A percentile compares a stretch with the other conserved stretches of the same genome.
Evolutionary conservation across 2,888 invertebrate species (phyloP).

Genomic region (Omphaloscelis lunosa): DNA sequence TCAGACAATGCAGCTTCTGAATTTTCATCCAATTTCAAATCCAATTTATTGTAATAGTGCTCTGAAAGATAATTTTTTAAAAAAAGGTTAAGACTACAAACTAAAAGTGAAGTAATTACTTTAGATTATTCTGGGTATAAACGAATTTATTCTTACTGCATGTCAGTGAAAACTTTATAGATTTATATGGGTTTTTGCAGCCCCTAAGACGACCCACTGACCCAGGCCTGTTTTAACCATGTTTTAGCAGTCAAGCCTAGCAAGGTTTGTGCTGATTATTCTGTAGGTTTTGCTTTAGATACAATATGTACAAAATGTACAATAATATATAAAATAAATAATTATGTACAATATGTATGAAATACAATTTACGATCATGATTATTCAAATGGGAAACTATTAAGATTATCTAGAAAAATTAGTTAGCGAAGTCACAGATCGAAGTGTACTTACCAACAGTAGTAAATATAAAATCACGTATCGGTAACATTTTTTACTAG

Average conservation of each 20-base stretch:
- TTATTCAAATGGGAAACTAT: neutral
- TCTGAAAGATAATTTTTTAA: conserved; percentile 74
- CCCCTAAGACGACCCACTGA: no score
- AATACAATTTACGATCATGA: neutral
- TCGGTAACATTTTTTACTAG: conserved; percentile 44
- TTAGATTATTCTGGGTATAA: neutral
- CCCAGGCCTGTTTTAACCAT: neutral
- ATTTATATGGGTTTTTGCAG: neutral
- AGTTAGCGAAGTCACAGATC: neutral
- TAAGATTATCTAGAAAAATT: neutral
- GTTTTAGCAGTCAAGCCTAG: neutral
- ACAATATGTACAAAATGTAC: neutral
- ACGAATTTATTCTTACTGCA: neutral
- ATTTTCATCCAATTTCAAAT: conserved; percentile 73
- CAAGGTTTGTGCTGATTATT: neutral
- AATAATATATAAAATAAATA: no score
- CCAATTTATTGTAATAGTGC: conserved; percentile 75
- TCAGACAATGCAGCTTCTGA: conserved; percentile 80
- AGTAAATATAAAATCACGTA: conserved; percentile 53
- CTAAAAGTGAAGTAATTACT: neutral
- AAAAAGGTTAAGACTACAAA: neutral
- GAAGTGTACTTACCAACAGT: conserved; percentile 53
- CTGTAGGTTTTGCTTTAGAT: neutral
- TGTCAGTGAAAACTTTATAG: neutral
- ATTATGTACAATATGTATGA: no score